Evolutionary conservation across 2,113 vertebrate species (phyloP).

Genomic region (Labeo catla): DNA sequence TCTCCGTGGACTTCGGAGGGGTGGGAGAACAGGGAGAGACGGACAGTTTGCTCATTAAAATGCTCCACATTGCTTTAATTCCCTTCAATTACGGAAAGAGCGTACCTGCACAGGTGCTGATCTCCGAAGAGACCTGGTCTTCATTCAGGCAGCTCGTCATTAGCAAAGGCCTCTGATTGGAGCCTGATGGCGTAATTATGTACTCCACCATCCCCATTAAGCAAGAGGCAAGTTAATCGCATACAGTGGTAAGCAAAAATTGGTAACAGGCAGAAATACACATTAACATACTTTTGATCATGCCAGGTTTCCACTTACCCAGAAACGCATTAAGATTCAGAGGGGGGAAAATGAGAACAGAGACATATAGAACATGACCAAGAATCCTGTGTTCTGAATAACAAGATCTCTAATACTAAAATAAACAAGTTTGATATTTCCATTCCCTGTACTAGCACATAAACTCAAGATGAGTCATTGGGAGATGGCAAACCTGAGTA

Average conservation of each 20-base stretch:
- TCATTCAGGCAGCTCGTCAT: constrained; percentile 33
- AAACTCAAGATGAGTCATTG: neutral
- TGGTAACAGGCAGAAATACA: neutral
- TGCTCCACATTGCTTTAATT: neutral
- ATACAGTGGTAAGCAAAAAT: constrained; percentile 10
- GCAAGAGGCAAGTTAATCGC: neutral
- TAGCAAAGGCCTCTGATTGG: constrained; percentile 44
- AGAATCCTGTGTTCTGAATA: neutral
- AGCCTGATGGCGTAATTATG: constrained; percentile 36
- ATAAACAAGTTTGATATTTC: constrained; percentile 28
- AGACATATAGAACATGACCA: neutral
- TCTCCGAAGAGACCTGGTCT: constrained; percentile 28
- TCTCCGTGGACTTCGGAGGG: neutral
- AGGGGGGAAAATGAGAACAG: neutral
- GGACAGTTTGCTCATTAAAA: constrained; percentile 33
- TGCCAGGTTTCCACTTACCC: neutral
- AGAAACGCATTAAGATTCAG: constrained; percentile 7
- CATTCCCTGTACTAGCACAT: constrained; percentile 42
- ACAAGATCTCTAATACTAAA: neutral
- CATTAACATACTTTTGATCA: constrained; percentile 30
- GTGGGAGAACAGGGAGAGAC: constrained; percentile 2
- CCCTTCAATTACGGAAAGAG: constrained; percentile 4
- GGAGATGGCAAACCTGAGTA: neutral
- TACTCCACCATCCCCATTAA: constrained; percentile 23
- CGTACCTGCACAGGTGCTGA: constrained; percentile 46